Evolutionary conservation across 2,888 invertebrate species (phyloP), one percentile per base, ranked within the genome.

Genomic region (Mechanitis mazaeus): DNA sequence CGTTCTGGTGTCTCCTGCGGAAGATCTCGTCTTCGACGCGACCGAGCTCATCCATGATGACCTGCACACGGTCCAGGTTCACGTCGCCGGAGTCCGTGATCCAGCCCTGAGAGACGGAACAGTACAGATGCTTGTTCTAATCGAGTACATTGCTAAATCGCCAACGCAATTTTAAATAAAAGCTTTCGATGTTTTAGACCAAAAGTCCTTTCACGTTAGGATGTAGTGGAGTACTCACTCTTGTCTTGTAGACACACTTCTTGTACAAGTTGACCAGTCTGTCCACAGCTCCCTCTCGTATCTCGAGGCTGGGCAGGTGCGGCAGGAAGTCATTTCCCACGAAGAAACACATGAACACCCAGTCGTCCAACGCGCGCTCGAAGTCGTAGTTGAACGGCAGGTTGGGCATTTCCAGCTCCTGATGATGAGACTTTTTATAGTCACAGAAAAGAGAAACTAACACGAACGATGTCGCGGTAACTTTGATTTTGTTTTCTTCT

Each of bases 281-380:
- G 84, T 99, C 99, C 56, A 99, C 98, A 0, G 99, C 98, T 0
- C 96, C 96, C 89, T 99, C 98, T 56, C 98, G 92, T 76, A 99
- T 99, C 92, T 99, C 99, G 71, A 99, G 87, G 58, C 98, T 98
- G 3, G 99, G 99, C 69, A 99, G 91, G 91, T 99, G 99, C 0
- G 99, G 99, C 73, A 99, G 84, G 81, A 99, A 99, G 87, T 99
- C 99, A 79, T 99, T 99, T 56, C 99, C 99, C 58, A 99, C 98
- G 85, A 99, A 99, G 91, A 99, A 99, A 80, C 99, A 99, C 97
- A 99, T 98, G 76, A 88, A 87, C 70, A 95, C 99, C 99, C 99
- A 99, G 86, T 99, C 99, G 79, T 99, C 99, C 20, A 99, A 83
- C 0, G 95, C 97, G 61, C 99, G 90, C 75, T 99, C 99, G 81